phyloP scores from a whole-genome alignment of 2,113 vertebrate species.

The Notiomystis cincta region DNA sequence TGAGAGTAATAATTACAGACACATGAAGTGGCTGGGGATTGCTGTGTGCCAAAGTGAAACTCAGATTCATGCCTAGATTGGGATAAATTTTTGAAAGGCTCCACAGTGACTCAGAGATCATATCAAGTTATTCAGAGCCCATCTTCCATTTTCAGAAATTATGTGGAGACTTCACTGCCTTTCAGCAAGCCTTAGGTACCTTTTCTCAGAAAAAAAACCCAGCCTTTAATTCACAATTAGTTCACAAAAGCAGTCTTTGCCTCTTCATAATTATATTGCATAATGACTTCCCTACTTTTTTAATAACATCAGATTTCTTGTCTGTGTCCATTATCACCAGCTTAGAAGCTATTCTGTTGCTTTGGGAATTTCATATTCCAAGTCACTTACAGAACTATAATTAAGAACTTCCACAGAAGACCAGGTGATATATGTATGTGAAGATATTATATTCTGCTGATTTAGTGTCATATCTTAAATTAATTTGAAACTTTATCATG shows the following conservation, averaged over 20 bases:
- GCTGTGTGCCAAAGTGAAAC: background rate
- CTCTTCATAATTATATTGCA: slow-evolving; percentile 4
- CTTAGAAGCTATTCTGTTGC: slow-evolving; percentile 37
- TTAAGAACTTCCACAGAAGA: slow-evolving; percentile 27
- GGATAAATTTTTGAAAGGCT: background rate
- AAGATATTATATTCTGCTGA: slow-evolving; percentile 17
- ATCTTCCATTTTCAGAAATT: background rate
- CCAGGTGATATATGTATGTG: slow-evolving; percentile 10
- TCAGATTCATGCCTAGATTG: background rate
- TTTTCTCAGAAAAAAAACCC: background rate
- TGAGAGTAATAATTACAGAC: background rate
- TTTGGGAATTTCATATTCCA: slow-evolving; percentile 45
- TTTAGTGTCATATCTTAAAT: background rate
- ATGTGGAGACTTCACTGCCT: background rate
- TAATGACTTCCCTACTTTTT: slow-evolving; percentile 39
- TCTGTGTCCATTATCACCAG: slow-evolving; percentile 46
- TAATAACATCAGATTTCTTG: slow-evolving; percentile 51
- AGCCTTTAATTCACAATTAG: background rate
- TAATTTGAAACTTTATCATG: slow-evolving; percentile 22
- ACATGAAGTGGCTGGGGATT: background rate
- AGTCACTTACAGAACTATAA: slow-evolving; percentile 43
- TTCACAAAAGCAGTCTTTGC: slow-evolving; percentile 16
- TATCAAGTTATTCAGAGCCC: background rate
- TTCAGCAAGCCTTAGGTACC: background rate
- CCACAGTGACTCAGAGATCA: background rate